phyloP scores from a whole-genome alignment of 2,797 vertebrate genomes.

The Acestrorhynchus altus region DNA sequence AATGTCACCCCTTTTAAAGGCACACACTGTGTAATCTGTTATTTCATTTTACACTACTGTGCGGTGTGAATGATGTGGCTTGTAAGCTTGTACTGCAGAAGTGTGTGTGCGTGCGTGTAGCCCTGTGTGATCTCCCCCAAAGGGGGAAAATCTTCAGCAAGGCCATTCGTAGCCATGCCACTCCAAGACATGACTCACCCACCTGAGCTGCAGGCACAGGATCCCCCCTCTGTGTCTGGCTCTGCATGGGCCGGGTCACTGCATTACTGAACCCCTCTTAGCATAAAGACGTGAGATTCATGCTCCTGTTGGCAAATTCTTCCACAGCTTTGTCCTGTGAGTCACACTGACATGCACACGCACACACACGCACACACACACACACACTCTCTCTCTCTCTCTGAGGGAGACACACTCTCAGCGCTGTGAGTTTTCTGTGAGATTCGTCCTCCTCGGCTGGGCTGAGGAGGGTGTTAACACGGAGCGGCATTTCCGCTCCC shows the following conservation, averaged over 20 bases:
- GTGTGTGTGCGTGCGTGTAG: neutral
- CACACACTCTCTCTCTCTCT: neutral
- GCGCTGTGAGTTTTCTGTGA: neutral
- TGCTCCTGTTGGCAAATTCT: conserved; percentile 11
- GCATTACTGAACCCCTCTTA: neutral
- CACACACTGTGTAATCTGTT: too few relatives aligned
- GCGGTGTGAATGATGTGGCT: neutral
- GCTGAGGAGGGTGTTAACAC: neutral
- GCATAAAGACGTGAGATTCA: neutral
- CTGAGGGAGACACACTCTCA: neutral
- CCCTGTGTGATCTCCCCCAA: neutral
- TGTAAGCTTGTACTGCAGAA: neutral
- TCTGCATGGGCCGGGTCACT: neutral
- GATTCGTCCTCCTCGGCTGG: neutral
- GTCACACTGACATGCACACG: neutral
- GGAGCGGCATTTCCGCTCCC: neutral
- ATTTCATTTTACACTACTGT: neutral
- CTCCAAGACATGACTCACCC: neutral
- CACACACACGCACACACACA: too few relatives aligned
- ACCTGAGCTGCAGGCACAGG: neutral
- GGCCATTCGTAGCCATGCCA: neutral
- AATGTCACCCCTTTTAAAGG: too few relatives aligned
- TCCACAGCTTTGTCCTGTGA: conserved; percentile 8
- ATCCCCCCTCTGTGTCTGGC: neutral
- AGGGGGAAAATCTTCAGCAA: neutral